Evolutionary conservation across 1,140 invertebrate species (phyloP).

Genomic region (Drosophila repletoides): DNA sequence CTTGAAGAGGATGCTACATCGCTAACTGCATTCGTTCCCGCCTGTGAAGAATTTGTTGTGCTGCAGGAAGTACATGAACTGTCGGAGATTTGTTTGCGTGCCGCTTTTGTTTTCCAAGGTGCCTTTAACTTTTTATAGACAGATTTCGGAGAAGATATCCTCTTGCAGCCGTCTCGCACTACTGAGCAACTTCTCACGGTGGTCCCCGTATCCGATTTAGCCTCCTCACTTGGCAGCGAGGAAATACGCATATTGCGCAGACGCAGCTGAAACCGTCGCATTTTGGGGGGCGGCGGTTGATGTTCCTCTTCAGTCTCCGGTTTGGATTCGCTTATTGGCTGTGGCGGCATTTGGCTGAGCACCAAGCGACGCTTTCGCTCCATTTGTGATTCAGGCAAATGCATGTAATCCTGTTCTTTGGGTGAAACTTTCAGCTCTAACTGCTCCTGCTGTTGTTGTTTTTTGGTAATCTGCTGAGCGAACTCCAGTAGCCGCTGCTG

Average conservation of each 20-base stretch:
- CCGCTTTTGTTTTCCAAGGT: conserved; percentile 67
- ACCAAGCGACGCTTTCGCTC: conserved; percentile 49
- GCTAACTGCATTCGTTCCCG: no score
- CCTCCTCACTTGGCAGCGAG: background rate
- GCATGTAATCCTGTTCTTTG: background rate
- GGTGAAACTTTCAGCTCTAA: background rate
- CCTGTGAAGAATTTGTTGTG: background rate
- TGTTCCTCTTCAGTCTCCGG: background rate
- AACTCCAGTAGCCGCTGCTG: conserved; percentile 60
- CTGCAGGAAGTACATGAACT: background rate
- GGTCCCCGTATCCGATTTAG: background rate
- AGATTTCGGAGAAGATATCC: no score
- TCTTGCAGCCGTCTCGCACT: background rate
- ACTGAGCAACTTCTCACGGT: background rate
- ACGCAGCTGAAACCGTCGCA: conserved; percentile 14
- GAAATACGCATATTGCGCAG: conserved; percentile 9
- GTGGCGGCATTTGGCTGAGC: background rate
- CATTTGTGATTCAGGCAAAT: conserved; percentile 19
- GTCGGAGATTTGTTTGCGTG: conserved; percentile 58
- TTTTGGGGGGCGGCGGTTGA: conserved; percentile 14
- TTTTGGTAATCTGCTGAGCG: conserved; percentile 41
- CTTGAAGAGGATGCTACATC: no score
- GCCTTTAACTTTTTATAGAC: conserved; percentile 4
- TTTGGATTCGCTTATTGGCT: background rate
- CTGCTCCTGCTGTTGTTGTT: conserved; percentile 10